Percentiles rank a stretch among this genome's conserved stretches.
These are phyloP conservation scores for Anabacerthia variegaticeps DNA, from an alignment of 2,797 vertebrate genomes.

Conservation along the genomic window DNA sequence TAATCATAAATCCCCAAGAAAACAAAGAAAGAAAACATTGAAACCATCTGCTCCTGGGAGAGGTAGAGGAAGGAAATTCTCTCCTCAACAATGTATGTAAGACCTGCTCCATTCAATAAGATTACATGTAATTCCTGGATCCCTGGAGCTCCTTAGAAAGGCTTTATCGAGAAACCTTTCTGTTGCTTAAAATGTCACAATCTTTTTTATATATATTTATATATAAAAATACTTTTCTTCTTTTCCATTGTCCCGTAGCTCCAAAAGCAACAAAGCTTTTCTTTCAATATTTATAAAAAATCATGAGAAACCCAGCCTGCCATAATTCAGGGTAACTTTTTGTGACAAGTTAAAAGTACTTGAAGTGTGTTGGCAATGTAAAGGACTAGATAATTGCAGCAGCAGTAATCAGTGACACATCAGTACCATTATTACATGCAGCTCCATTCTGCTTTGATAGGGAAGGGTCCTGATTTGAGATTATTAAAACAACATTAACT, in stretches of 20 bases:
- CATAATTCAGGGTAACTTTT: neutral
- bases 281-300: neutral
- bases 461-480: neutral
- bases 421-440: neutral
- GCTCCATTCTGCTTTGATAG: neutral
- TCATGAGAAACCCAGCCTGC: neutral
- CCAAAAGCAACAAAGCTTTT: neutral
- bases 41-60: neutral
- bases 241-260: neutral
- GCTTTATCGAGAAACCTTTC: neutral
- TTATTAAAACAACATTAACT: neutral
- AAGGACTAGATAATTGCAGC: neutral
- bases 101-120: constrained; percentile 6
- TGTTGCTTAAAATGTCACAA: constrained; percentile 21
- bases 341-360: neutral
- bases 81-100: neutral
- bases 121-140: neutral
- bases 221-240: neutral
- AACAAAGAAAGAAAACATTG: constrained; percentile 1
- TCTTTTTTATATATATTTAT: neutral
- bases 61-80: neutral
- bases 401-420: neutral
- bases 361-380: neutral
- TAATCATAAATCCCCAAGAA: constrained; percentile 1
- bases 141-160: constrained; percentile 20